These are phyloP conservation scores for Hemicordylus capensis DNA, from an alignment of 2,113 vertebrate genomes.

Conservation along the genomic window DNA sequence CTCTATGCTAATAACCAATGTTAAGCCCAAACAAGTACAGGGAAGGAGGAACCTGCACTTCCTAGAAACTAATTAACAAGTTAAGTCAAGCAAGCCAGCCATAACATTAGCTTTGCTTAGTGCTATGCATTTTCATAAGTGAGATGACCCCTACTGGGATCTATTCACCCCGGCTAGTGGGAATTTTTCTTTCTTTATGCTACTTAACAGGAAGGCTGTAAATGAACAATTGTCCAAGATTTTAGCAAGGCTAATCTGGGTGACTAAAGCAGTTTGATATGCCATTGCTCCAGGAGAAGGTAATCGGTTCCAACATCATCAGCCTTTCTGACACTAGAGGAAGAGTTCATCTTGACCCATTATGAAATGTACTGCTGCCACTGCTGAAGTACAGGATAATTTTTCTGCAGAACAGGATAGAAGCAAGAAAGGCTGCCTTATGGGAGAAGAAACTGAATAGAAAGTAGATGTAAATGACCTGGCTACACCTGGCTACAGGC, in stretches of 20 bases:
- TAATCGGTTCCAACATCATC: neutral
- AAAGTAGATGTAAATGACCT: too few relatives aligned
- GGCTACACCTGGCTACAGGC: too few relatives aligned
- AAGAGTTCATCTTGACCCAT: neutral
- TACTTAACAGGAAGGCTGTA: neutral
- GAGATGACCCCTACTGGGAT: neutral
- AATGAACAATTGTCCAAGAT: neutral
- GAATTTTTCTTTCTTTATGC: neutral
- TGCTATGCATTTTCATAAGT: constrained; percentile 12
- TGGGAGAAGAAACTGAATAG: too few relatives aligned
- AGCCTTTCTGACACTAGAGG: neutral
- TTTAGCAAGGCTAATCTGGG: constrained; percentile 2
- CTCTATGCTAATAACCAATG: neutral
- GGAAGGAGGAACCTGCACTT: neutral
- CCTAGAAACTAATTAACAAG: constrained; percentile 15
- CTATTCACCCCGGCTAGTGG: neutral
- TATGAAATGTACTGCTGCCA: neutral
- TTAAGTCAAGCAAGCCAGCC: constrained; percentile 17
- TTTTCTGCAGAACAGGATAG: neutral
- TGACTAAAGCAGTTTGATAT: neutral
- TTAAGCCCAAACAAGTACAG: neutral
- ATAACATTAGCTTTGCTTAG: neutral
- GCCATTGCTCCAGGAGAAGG: neutral
- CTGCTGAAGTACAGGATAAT: neutral
- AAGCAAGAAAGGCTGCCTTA: neutral